Percentiles rank a stretch among this genome's conserved stretches.
phyloP scores from a whole-genome alignment of 2,797 vertebrate genomes.

The Astyanax mexicanus region DNA sequence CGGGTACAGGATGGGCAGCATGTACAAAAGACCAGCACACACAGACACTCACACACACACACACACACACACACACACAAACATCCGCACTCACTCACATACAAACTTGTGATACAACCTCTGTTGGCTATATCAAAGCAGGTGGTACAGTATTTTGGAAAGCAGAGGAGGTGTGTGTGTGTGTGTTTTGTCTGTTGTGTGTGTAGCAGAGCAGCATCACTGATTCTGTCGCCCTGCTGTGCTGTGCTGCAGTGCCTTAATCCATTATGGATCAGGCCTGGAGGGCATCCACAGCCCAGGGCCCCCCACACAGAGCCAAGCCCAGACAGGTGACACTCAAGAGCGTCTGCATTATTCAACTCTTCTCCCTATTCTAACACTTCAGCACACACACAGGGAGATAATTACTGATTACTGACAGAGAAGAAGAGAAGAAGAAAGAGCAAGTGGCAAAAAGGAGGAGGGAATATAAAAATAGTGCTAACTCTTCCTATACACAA shows the following conservation, averaged over 20 bases:
- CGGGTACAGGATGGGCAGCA: conserved; percentile 19
- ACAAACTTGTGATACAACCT: conserved; percentile 14
- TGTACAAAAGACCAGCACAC: neutral
- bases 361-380: conserved; percentile 23
- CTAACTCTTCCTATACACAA: too few relatives aligned
- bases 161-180: conserved; percentile 15
- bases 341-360: conserved; percentile 65
- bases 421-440: neutral
- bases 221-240: conserved; percentile 16
- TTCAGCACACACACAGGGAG: conserved; percentile 22
- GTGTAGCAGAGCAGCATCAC: neutral
- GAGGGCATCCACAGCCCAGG: conserved; percentile 61
- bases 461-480: neutral
- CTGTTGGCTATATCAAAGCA: conserved; percentile 27
- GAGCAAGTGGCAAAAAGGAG: too few relatives aligned
- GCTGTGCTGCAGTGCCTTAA: conserved; percentile 56
- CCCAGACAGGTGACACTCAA: conserved; percentile 63
- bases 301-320: conserved; percentile 55
- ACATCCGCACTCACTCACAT: too few relatives aligned
- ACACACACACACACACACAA: neutral
- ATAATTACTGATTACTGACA: conserved; percentile 68
- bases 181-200: conserved; percentile 9
- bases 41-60: neutral
- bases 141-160: conserved; percentile 15
- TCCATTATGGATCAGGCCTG: conserved; percentile 70